Base-by-base conservation (phyloP, 2,888 invertebrate genomes). In the Bellardia pandia region DNA sequence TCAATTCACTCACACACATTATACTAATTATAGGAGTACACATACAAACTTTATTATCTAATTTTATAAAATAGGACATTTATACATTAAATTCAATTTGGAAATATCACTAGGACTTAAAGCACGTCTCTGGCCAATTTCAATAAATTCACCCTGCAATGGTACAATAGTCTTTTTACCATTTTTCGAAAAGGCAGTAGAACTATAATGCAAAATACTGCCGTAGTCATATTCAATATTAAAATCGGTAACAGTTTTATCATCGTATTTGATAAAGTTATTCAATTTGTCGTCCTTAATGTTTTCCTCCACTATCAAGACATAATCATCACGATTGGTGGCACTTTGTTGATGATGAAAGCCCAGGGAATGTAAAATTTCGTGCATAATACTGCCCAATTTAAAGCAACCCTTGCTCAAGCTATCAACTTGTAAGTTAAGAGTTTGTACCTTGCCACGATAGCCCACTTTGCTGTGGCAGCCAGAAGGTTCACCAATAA, bases 331-430 rank as follows among this genome's bases (percentile, higher is more conserved):
- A 0, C 97, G 94, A 90, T 97, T 96, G 0, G 94, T 94, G 0
- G 97, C 94, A 90, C 96, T 96, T 91, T 97, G 97, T 90, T 97
- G 97, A 91, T 97, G 97, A 91, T 96, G 94, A 92, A 97, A 97
- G 0, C 97, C 97, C 9, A 96, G 90, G 0, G 96, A 96, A 90
- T 97, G 97, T 92, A 97, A 95, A 72, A 97, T 92, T 91, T 97
- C 97, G 90, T 97, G 97, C n/a, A 96, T 93, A 0, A 96, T 95
- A 0, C 96, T 96, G 4, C 91, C 93, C 51, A 91, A 42, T 7
- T 80, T 88, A 16, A 93, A 93, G 80, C 93, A 93, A 0, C 92
- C 93, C 0, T 9, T 45, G 4, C 91, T 91, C 58, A 92, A 60
- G 0, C 51, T 33, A 45, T 77, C 88, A 0, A 89, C 85, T 42